These are phyloP conservation scores for Anastrepha obliqua DNA, from an alignment of 1,140 invertebrate genomes.

Conservation along the genomic window DNA sequence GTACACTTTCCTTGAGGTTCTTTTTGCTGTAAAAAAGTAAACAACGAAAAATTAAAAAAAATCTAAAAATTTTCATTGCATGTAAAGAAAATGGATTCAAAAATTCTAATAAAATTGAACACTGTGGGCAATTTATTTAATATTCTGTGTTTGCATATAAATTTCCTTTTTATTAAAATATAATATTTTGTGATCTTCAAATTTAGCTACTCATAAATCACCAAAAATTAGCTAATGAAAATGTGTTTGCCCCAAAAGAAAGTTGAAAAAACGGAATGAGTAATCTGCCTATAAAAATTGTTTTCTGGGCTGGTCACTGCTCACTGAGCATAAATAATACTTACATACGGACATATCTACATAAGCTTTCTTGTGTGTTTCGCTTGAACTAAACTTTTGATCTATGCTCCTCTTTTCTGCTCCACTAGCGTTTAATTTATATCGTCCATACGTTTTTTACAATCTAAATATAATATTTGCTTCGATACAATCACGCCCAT, in stretches of 20 bases:
- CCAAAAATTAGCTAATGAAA: not conserved
- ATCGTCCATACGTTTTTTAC: not conserved
- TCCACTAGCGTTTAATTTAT: not conserved
- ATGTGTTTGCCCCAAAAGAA: not conserved
- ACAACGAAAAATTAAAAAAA: not conserved
- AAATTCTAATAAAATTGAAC: not conserved
- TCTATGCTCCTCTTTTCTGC: not conserved
- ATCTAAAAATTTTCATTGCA: not conserved
- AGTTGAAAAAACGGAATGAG: not conserved
- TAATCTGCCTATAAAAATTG: not conserved
- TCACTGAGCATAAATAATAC: too few relatives aligned
- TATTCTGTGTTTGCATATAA: not conserved
- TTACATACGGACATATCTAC: too few relatives aligned
- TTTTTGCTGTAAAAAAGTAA: not conserved
- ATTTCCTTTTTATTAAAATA: not conserved
- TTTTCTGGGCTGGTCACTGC: too few relatives aligned
- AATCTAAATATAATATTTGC: too few relatives aligned
- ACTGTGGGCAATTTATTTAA: not conserved
- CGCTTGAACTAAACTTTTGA: not conserved
- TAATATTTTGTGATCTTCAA: not conserved
- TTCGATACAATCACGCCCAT: too few relatives aligned
- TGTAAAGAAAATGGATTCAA: not conserved
- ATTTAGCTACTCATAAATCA: slow-evolving; percentile 6
- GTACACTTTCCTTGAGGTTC: not conserved
- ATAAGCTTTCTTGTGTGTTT: too few relatives aligned